Evolutionary conservation across 92 coral and sea anemone species (phyloP).

Genomic region (Zoanthus sansibaricus): DNA sequence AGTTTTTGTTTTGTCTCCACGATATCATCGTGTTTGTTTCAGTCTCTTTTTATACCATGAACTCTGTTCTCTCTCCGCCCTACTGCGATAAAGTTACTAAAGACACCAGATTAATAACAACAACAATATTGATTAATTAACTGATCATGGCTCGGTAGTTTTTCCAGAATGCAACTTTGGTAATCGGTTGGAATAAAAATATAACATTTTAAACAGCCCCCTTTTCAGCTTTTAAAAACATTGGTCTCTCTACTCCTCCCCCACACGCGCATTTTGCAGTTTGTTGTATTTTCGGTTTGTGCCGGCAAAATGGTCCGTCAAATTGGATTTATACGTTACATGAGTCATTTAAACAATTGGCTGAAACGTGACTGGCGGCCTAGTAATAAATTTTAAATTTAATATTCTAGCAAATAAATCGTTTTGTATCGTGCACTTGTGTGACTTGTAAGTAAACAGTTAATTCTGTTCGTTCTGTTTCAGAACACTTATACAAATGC

Average conservation of each 20-base stretch:
- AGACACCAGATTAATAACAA: background rate
- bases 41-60: background rate
- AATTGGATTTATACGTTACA: background rate
- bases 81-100: background rate
- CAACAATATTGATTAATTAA: conserved; percentile 23
- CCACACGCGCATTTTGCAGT: background rate
- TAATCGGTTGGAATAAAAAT: background rate
- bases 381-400: background rate
- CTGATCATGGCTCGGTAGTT: background rate
- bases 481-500: conserved; percentile 99
- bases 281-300: background rate
- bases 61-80: background rate
- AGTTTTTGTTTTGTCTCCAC: no score
- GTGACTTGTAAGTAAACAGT: conserved; percentile 3
- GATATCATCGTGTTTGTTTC: no score
- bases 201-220: background rate
- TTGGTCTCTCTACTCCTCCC: background rate
- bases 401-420: conserved; percentile 18
- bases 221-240: background rate
- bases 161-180: background rate
- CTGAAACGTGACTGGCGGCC: conserved; percentile 16
- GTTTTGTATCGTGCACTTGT: conserved; percentile 23
- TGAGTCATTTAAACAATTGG: background rate
- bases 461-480: conserved; percentile 55
- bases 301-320: background rate